Base-by-base conservation (phyloP, 2,888 invertebrate species). In the Microplitis deprimator region DNA sequence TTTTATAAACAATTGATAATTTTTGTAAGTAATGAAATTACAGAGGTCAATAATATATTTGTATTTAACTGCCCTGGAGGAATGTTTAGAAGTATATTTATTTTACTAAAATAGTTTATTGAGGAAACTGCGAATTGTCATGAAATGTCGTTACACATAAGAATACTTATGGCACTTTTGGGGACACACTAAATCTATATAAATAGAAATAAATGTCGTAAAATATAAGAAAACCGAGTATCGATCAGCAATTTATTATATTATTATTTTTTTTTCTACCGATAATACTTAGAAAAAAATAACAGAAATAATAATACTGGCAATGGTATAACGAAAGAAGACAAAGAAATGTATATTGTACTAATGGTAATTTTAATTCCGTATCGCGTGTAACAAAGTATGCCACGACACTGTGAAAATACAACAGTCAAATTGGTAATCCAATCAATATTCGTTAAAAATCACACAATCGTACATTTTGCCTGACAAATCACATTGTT, bases 401-500 rank as follows among this genome's bases (percentile, higher is more conserved):
- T 13, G 29, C 13, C 65, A 65, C 20, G 20, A 65, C 7, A 29
- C 17, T 29, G 65, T 8, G 62, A 62, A 13, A 29, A 65, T 13
- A 65, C 38, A 65, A 65, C 65, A 65, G 20, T 29, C 65, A 20
- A 65, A 38, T 38, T 29, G 20, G 20, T 38, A 29, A 65, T 65
- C 13, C 65, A 65, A 65, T 65, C 65, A 29, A 65, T 65, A 65
- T 29, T 29, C 29, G 65, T 65, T 65, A 65, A 65, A 65, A 65
- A 65, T 65, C 65, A 65, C 65, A 65, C 38, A 62, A n/a, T 65
- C 38, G 65, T 65, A 65, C 65, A 50, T 50, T 62, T 65, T 65
- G 29, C 29, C 41, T 69, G 61, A 59, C 64, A 75, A 77, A 73
- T 74, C 62, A 73, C 65, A 70, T 60, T 77, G 73, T 50, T 65